phyloP scores from a whole-genome alignment of 1,140 invertebrate species.

The Asobara japonica region DNA sequence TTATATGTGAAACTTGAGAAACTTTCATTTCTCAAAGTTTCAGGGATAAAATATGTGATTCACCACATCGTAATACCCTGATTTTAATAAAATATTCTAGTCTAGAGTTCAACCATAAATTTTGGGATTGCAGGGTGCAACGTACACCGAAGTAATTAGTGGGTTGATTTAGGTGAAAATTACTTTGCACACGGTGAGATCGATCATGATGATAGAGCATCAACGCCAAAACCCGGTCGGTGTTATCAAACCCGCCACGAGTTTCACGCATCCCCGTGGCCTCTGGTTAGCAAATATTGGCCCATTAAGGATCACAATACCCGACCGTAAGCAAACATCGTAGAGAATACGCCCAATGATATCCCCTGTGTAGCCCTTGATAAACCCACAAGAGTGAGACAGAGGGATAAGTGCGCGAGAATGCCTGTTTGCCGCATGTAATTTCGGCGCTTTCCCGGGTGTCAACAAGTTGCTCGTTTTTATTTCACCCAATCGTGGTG shows the following conservation, averaged over 20 bases:
- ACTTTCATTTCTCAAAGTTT: too few species aligned
- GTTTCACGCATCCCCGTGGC: slow-evolving; percentile 35
- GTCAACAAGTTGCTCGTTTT: slow-evolving; percentile 16
- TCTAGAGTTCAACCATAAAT: neutral
- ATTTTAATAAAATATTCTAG: neutral
- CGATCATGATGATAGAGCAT: slow-evolving; percentile 8
- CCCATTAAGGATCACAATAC: slow-evolving; percentile 53
- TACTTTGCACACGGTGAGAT: neutral
- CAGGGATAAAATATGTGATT: too few species aligned
- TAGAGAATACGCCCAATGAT: slow-evolving; percentile 2
- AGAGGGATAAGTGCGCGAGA: neutral
- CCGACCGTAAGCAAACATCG: slow-evolving; percentile 31
- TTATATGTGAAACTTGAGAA: too few species aligned
- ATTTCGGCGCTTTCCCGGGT: neutral
- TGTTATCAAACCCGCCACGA: slow-evolving; percentile 24
- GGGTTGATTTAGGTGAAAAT: slow-evolving; percentile 17
- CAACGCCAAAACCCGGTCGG: neutral
- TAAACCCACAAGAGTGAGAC: neutral
- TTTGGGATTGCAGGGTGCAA: too few species aligned
- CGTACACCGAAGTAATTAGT: neutral
- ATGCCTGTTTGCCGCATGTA: neutral
- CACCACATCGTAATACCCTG: too few species aligned
- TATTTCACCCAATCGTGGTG: neutral
- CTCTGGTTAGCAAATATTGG: slow-evolving; percentile 48
- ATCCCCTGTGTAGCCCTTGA: neutral